Evolutionary conservation across 2,888 invertebrate species (phyloP), one percentile per base, ranked within the genome.

Genomic region (Mythimna impura): DNA sequence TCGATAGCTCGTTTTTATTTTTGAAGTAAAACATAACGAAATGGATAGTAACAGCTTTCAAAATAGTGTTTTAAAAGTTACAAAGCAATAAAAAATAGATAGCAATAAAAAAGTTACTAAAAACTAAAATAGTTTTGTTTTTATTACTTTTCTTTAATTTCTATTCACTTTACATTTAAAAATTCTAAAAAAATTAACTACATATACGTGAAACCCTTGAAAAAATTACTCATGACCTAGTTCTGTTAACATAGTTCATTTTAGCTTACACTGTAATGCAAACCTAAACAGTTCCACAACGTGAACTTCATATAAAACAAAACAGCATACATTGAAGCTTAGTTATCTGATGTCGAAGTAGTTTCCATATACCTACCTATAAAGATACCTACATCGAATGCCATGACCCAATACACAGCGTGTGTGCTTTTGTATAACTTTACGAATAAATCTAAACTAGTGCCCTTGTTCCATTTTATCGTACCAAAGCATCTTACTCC

Each of bases 401-500:
- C 47, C 50, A 65, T 58, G 66, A 57, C 66, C 79, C 36, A 78
- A 58, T 73, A 79, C 70, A 57, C 54, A 65, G 63, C 43, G 63
- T 68, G 60, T 68, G 61, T 73, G 84, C 73, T 80, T 85, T 85
- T 84, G 81, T 84, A 83, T 66, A 85, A 84, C 82, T 84, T 82
- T 69, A 12, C 57, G 54, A 76, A 85, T 86, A 82, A 86, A 86
- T 85, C 82, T 78, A 76, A 82, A 82, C 75, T 76, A 84, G 78
- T 78, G 62, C 68, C 84, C 67, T 76, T 81, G 69, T 84, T 79
- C 55, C 52, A 58, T 79, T 75, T 79, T 69, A 85, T 86, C 85
- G 76, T 52, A 64, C 43, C 72, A 47, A 72, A 71, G 69, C 73
- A 85, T 85, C 86, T 85, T 78, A 76, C 71, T 67, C 36, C 64